Conservation (phyloP, 2,113 vertebrate genomes). For the Phyllostomus hastatus region DNA sequence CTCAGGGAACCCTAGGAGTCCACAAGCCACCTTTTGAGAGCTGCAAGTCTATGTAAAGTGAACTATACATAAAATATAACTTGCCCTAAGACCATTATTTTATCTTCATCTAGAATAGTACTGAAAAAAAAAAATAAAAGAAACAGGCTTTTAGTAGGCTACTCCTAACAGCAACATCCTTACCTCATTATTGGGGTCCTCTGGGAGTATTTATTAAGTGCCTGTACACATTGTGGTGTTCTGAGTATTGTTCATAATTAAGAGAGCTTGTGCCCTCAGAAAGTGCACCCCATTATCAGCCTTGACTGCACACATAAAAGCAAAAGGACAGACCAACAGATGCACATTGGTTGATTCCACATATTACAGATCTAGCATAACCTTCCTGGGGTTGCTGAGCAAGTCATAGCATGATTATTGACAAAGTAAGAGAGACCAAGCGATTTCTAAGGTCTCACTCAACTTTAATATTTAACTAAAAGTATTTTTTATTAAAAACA, state of each 20-base stretch:
- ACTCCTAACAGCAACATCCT: not conserved
- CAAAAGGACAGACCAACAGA: not conserved
- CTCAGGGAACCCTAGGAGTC: not conserved
- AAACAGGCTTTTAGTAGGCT: slow-evolving; percentile 27
- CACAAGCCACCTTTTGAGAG: not conserved
- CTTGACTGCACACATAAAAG: not conserved
- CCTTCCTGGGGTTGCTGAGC: not conserved
- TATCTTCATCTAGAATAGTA: not conserved
- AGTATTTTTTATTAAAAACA: slow-evolving; percentile 20
- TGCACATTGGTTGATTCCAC: not conserved
- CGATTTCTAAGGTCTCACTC: not conserved
- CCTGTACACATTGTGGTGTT: not conserved
- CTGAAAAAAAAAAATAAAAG: slow-evolving; percentile 6
- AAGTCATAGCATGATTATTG: not conserved
- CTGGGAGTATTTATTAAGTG: slow-evolving; percentile 25
- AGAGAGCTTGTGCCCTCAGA: not conserved
- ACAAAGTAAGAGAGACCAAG: not conserved
- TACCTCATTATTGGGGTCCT: not conserved
- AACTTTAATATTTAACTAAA: slow-evolving; percentile 33
- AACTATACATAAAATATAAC: not conserved
- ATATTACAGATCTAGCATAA: slow-evolving; percentile 13
- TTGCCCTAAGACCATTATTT: not conserved
- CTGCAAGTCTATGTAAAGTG: not conserved
- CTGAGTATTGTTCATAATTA: slow-evolving; percentile 1
- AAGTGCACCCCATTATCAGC: not conserved